These are phyloP conservation scores for Forbesichthys agassizii DNA, from an alignment of 2,113 vertebrate species.

Conservation along the genomic window DNA sequence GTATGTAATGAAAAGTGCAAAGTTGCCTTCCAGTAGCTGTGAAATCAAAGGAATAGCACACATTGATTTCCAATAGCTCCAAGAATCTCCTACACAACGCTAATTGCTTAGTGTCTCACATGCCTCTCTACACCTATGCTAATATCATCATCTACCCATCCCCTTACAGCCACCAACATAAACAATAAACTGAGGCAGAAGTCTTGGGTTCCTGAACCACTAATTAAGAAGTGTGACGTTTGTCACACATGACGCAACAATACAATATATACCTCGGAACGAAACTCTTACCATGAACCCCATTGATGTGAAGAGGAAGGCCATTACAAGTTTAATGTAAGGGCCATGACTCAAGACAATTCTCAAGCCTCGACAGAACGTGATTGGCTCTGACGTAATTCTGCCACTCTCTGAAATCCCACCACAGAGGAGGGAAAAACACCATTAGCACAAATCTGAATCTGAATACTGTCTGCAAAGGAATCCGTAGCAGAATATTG, in stretches of 20 bases:
- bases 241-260: neutral
- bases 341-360: conserved; percentile 87
- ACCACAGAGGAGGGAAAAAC: neutral
- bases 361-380: conserved; percentile 84
- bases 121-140: too few species aligned
- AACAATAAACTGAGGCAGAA: too few species aligned
- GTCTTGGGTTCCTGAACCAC: too few species aligned
- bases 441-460: too few species aligned
- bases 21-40: conserved; percentile 94
- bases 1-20: conserved; percentile 94
- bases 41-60: conserved; percentile 8
- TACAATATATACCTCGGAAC: neutral
- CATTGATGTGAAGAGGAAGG: conserved; percentile 93
- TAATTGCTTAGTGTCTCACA: too few species aligned
- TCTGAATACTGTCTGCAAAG: too few species aligned
- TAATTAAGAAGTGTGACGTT: neutral
- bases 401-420: conserved; percentile 67
- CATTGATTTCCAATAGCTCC: too few species aligned
- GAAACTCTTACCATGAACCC: conserved; percentile 87
- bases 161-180: neutral
- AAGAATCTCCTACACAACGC: too few species aligned
- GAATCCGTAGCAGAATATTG: neutral
- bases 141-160: neutral
- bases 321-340: conserved; percentile 86
- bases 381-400: conserved; percentile 68